phyloP scores from a whole-genome alignment of 2,797 vertebrate genomes.

The Galago senegalensis region DNA sequence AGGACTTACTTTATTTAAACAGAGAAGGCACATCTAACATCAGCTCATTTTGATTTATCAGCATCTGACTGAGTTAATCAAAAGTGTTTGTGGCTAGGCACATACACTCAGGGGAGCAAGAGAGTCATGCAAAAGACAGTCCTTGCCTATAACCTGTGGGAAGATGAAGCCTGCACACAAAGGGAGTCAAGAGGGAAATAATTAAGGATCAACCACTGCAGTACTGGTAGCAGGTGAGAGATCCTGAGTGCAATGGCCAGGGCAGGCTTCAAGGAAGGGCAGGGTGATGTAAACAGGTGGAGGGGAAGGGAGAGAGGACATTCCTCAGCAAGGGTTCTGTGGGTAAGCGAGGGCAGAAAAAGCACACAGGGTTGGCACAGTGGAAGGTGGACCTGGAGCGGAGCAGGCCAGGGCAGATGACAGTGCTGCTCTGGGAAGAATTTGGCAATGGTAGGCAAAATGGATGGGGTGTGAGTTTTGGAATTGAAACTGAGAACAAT shows the following conservation, averaged over 20 bases:
- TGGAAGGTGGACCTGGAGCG: neutral
- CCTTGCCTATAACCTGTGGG: neutral
- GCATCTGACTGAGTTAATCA: neutral
- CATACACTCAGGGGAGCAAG: neutral
- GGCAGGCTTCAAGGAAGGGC: neutral
- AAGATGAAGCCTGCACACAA: neutral
- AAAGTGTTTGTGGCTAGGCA: neutral
- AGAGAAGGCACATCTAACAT: neutral
- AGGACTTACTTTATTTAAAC: conserved; percentile 14
- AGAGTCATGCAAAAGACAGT: neutral
- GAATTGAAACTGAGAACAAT: neutral
- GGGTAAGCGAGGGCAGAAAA: neutral
- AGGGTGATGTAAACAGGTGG: neutral
- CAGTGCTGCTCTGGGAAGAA: neutral
- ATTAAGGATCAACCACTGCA: neutral
- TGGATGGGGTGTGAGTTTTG: neutral
- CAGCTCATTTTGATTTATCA: neutral
- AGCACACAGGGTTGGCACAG: neutral
- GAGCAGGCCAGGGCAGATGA: too few species aligned
- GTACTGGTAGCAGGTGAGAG: neutral
- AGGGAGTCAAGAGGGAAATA: neutral
- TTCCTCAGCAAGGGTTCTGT: neutral
- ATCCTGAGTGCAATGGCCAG: neutral
- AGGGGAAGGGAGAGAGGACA: neutral
- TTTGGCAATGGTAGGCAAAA: neutral